Evolutionary conservation across 1,140 invertebrate species (phyloP), one percentile per base, ranked within the genome.

Genomic region (Drosophila leontia): DNA sequence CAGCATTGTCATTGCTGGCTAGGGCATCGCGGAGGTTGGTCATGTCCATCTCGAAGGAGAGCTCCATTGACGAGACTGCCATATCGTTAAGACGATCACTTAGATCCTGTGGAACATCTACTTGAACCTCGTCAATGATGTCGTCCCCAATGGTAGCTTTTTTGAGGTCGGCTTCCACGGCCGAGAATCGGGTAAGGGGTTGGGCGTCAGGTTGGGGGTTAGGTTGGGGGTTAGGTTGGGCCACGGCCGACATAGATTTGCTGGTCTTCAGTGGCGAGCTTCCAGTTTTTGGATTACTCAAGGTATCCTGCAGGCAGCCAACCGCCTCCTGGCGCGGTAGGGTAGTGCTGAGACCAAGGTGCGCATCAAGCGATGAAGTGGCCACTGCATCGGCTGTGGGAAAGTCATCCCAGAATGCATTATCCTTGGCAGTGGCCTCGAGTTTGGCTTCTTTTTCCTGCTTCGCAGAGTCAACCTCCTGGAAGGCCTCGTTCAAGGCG

Each of bases 31-130:
- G 63, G 7, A 91, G 72, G 60, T 78, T 91, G 1, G 85, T 86
- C 90, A 91, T 90, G 35, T 91, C 82, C 90, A 91, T 91, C 42
- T 91, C 90, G 13, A 91, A 91, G 9, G 85, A 82, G 29, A 91
- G 35, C 34, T 91, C 64, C 90, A 91, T 91, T 1, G 90, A 91
- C 2, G 90, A 57, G 12, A 91, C 76, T 34, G 90, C 85, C 85
- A 91, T 63, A 0, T 90, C 80, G 29, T 64, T 74, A 0, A 91
- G 56, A 0, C 75, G 75, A 26, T 77, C 47, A 32, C 74, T 75
- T 7, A 91, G 41, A 7, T 34, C 26, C 3, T 69, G 35, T 0
- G 90, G 80, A 11, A 91, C 90, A 42, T 76, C 72, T 6, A 86
- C 61, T n/a, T 60, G 72, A 2, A 85, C 34, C 15, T 81, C 67